These are phyloP conservation scores for Tangachromis dhanisi DNA, from an alignment of 2,113 vertebrate genomes.

Conservation along the genomic window DNA sequence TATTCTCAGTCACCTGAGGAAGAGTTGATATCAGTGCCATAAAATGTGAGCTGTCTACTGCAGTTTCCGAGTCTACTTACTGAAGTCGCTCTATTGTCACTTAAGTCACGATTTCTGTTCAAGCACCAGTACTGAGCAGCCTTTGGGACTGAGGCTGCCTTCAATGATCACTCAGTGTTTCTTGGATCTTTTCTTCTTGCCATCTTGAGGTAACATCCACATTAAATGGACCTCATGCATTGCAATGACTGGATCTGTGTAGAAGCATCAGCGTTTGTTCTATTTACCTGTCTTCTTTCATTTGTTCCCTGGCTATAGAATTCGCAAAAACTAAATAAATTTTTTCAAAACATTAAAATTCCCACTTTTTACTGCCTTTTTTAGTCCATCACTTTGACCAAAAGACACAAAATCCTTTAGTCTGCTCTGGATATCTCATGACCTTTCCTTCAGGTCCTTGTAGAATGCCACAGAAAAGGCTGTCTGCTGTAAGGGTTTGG, in stretches of 20 bases:
- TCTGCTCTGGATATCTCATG: slow-evolving; percentile 40
- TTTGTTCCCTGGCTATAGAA: neutral
- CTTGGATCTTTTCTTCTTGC: neutral
- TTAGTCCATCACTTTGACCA: neutral
- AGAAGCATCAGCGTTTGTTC: neutral
- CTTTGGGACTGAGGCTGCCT: neutral
- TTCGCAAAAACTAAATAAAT: neutral
- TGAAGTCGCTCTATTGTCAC: neutral
- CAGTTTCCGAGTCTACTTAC: neutral
- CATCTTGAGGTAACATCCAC: neutral
- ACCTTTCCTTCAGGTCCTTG: slow-evolving; percentile 61
- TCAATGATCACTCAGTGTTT: neutral
- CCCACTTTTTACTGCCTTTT: neutral
- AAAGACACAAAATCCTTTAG: slow-evolving; percentile 39
- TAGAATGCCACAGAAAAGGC: slow-evolving; percentile 34
- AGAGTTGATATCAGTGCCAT: neutral
- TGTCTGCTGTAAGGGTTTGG: slow-evolving; percentile 26
- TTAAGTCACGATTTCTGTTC: neutral
- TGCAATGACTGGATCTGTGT: neutral
- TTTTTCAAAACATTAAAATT: neutral
- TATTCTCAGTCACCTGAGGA: neutral
- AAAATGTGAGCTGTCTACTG: neutral
- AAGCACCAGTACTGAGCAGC: neutral
- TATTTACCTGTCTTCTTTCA: rapidly evolving
- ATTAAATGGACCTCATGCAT: neutral